phyloP scores from a whole-genome alignment of 2,113 vertebrate genomes.

The Pollachius pollachius region DNA sequence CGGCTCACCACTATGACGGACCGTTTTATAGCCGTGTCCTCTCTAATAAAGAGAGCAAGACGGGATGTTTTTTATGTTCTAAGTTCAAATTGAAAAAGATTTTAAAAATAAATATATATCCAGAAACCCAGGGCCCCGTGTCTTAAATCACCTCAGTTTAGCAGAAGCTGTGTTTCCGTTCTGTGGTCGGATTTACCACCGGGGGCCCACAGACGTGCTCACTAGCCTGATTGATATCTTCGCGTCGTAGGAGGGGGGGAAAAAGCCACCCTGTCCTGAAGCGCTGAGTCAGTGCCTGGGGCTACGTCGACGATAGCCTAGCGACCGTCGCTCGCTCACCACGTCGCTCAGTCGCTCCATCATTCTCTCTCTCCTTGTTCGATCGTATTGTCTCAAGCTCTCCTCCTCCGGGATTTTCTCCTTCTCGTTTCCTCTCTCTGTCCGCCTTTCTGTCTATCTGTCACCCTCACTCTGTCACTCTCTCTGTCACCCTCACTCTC shows the following conservation, averaged over 20 bases:
- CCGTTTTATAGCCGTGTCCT: constrained; percentile 13
- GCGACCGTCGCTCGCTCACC: constrained; percentile 1
- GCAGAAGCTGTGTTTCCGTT: constrained; percentile 57
- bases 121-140: constrained; percentile 2
- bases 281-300: constrained; percentile 52
- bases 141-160: constrained; percentile 65
- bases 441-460: neutral
- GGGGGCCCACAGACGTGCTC: constrained; percentile 29
- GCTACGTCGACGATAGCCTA: too few species aligned
- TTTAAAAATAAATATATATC: constrained; percentile 17
- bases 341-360: neutral
- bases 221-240: constrained; percentile 51
- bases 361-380: too few species aligned
- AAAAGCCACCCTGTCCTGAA: constrained; percentile 13
- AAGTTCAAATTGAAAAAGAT: constrained; percentile 1
- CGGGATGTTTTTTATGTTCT: constrained; percentile 5
- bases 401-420: too few species aligned
- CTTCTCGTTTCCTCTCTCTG: constrained; percentile 6
- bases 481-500: constrained; percentile 1
- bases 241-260: constrained; percentile 12
- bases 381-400: too few species aligned
- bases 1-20: neutral
- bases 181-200: constrained; percentile 49
- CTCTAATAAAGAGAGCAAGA: constrained; percentile 13
- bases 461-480: neutral